These are phyloP conservation scores for Clupea harengus DNA, from an alignment of 2,113 vertebrate species.

Conservation along the genomic window DNA sequence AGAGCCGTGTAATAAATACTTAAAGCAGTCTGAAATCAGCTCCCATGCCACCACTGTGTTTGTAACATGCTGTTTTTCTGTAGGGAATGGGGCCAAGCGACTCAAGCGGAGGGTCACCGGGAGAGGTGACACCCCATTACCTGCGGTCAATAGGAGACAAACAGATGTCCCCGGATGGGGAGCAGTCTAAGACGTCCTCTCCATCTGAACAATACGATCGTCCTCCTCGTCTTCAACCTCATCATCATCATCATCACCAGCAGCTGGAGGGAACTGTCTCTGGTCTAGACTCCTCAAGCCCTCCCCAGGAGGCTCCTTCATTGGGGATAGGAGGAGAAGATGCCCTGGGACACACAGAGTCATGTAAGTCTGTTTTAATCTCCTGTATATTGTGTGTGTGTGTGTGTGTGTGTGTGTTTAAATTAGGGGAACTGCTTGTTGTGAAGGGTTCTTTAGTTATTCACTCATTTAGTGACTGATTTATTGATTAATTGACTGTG, in stretches of 20 bases:
- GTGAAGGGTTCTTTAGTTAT: background rate
- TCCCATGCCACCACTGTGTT: background rate
- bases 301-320: background rate
- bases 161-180: background rate
- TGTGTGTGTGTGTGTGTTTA: background rate
- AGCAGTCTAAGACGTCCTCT: background rate
- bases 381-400: no score
- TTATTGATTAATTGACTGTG: background rate
- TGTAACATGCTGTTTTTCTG: background rate
- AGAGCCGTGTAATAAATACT: no score
- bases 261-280: background rate
- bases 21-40: background rate
- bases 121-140: slow-evolving; percentile 34
- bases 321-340: background rate
- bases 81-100: background rate
- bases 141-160: slow-evolving; percentile 16
- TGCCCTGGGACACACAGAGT: background rate
- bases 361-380: background rate
- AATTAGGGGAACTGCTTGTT: background rate
- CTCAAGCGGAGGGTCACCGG: slow-evolving; percentile 25
- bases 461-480: background rate
- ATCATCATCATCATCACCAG: background rate
- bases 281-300: background rate
- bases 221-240: background rate
- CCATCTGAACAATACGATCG: background rate